These are phyloP conservation scores for Halcyon badia DNA, from an alignment of 2,797 vertebrate species.

Conservation along the genomic window DNA sequence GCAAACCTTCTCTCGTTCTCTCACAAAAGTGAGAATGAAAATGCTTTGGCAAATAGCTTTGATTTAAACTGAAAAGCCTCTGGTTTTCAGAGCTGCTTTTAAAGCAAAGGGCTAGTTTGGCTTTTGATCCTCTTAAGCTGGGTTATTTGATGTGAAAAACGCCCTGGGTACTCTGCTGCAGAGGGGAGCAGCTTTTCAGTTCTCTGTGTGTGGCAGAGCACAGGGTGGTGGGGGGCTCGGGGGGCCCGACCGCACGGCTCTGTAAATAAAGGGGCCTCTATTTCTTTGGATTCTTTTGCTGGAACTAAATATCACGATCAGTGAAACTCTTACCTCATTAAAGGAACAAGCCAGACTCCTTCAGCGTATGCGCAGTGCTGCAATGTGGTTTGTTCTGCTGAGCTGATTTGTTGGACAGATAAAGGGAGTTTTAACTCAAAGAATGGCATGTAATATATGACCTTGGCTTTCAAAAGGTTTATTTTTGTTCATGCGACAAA, in stretches of 20 bases:
- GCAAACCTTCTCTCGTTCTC: background rate
- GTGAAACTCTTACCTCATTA: slow-evolving; percentile 64
- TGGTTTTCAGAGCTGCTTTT: slow-evolving; percentile 50
- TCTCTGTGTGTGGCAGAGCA: slow-evolving; percentile 44
- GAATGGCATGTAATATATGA: slow-evolving; percentile 17
- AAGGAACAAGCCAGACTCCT: slow-evolving; percentile 36
- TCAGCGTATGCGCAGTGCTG: background rate
- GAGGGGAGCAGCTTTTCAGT: slow-evolving; percentile 58
- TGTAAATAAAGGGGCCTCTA: slow-evolving; percentile 64
- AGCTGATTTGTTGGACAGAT: slow-evolving; percentile 53
- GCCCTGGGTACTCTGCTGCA: slow-evolving; percentile 15
- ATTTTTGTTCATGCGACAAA: slow-evolving; percentile 58
- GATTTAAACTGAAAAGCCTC: slow-evolving; percentile 61
- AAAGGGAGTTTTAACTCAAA: slow-evolving; percentile 37
- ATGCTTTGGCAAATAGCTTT: slow-evolving; percentile 60
- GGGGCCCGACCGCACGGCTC: background rate
- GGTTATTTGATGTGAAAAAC: slow-evolving; percentile 67
- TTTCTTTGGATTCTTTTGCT: slow-evolving; percentile 63
- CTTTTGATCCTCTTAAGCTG: slow-evolving; percentile 72
- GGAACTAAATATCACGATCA: slow-evolving; percentile 62
- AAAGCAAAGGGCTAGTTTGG: slow-evolving; percentile 58
- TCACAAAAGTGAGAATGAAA: slow-evolving; percentile 42
- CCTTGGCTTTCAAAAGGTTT: slow-evolving; percentile 53
- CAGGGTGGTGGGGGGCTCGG: background rate
- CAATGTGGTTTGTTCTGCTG: background rate